Evolutionary conservation across 2,113 vertebrate species (phyloP), one percentile per base, ranked within the genome.

Genomic region (Megaceryle torquata): DNA sequence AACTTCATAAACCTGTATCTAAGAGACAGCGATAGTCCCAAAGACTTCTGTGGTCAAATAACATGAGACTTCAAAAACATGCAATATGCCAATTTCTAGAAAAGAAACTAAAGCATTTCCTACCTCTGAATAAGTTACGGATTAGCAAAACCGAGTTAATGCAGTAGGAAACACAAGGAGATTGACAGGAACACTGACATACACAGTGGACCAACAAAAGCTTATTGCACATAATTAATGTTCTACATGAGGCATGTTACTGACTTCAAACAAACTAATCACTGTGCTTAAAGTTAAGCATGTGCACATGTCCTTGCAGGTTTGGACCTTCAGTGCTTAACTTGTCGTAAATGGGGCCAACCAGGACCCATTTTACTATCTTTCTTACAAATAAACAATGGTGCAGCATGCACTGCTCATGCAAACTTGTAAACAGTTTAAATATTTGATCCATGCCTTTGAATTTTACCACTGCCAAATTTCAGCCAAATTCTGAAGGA

Each of bases 241-340:
- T 61, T 86, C 82, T 88, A 78, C 92, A 92, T 4, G 3, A 83
- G 76, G 71, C 88, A 88, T 9, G 20, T 72, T 88, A 68, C 79
- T 60, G 70, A 94, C 92, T 93, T 94, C 89, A 96, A 96, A 94
- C 87, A 56, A 87, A 86, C 70, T 60, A 77, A 74, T 51, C 79
- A 33, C 75, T 59, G 33, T 48, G 85, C 90, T 86, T 60, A 43
- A 77, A 86, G 84, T 63, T 48, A 91, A 96, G 93, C 85, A 59
- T 56, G 56, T 67, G 82, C 92, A 95, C 88, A 78, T 74, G 93
- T 81, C 86, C 80, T 68, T 93, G 95, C 91, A 44, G 28, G 64
- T 67, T 7, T 75, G 80, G 60, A 90, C 68, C 91, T 88, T 82
- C 44, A 60, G 69, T 0, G 3, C 71, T 83, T 72, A 37, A 7